A percentile compares a stretch with the other conserved stretches of the same genome.
phyloP scores from a whole-genome alignment of 1,140 invertebrate genomes.

The Scylla paramamosain region DNA sequence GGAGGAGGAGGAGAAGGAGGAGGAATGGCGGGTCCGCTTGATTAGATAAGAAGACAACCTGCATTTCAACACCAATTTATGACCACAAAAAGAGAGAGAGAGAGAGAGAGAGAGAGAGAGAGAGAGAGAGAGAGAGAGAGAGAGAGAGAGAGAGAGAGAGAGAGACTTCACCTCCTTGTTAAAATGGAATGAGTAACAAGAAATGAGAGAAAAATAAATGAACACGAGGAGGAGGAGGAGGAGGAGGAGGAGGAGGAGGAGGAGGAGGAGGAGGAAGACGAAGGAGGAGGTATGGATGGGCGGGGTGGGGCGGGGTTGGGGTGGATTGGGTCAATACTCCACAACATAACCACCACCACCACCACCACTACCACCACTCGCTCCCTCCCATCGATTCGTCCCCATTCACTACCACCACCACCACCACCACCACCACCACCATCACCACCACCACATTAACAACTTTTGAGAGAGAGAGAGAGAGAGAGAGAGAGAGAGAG shows the following conservation, averaged over 20 bases:
- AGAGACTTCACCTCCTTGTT: not conserved
- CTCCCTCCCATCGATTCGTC: not conserved
- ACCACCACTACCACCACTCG: not conserved
- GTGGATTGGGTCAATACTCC: slow-evolving; percentile 5
- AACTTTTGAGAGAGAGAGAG: not conserved
- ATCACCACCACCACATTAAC: not conserved
- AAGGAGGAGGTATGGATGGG: not conserved
- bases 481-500: slow-evolving; percentile 20
- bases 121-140: slow-evolving; percentile 17
- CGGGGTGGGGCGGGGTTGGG: too few relatives aligned
- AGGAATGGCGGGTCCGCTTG: not conserved
- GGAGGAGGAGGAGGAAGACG: not conserved
- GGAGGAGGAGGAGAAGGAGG: not conserved
- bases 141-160: slow-evolving; percentile 11
- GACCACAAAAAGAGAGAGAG: not conserved
- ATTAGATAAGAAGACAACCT: not conserved
- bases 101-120: slow-evolving; percentile 18
- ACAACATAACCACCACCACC: not conserved
- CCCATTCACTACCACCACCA: not conserved
- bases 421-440: not conserved
- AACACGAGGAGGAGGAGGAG: too few relatives aligned
- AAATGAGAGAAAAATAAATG: not conserved
- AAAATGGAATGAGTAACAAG: not conserved
- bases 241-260: too few relatives aligned
- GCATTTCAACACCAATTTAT: slow-evolving; percentile 7